Conservation (phyloP, 2,888 invertebrate genomes). For the Thumatha senex region DNA sequence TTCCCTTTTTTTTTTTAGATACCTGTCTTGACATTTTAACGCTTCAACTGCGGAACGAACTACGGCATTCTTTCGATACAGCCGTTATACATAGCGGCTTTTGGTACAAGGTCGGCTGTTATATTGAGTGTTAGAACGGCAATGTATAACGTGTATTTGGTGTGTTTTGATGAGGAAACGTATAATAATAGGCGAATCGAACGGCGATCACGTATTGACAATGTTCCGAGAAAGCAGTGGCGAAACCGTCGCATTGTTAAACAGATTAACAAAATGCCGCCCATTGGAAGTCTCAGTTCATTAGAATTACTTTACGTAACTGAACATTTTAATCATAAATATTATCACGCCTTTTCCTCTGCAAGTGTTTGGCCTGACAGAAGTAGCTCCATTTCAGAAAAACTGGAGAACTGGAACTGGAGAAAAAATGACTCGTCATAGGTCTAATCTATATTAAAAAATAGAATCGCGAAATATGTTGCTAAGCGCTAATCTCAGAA, state of each 20-base stretch:
- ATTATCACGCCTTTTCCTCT: too few species aligned
- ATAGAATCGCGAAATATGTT: too few species aligned
- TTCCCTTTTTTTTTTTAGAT: constrained; percentile 38
- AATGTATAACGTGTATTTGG: constrained; percentile 9
- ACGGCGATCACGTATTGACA: constrained; percentile 50
- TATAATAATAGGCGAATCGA: constrained; percentile 47
- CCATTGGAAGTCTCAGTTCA: constrained; percentile 3
- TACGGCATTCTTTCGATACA: constrained; percentile 6
- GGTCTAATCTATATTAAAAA: too few species aligned
- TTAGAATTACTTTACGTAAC: neutral
- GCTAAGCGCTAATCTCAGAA: too few species aligned
- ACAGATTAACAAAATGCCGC: constrained; percentile 31
- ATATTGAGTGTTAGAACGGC: neutral
- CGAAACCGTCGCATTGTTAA: constrained; percentile 43
- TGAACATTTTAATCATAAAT: neutral
- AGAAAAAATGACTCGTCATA: too few species aligned
- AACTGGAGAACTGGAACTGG: too few species aligned
- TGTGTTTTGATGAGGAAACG: constrained; percentile 19
- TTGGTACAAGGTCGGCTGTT: neutral
- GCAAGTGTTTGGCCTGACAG: too few species aligned
- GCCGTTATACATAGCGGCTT: constrained; percentile 11
- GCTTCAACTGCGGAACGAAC: constrained; percentile 32
- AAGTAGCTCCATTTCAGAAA: too few species aligned
- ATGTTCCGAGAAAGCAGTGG: constrained; percentile 52
- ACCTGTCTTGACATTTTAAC: constrained; percentile 44